Evolutionary conservation across 2,113 vertebrate genomes (phyloP).

Genomic region (Colinus virginianus): DNA sequence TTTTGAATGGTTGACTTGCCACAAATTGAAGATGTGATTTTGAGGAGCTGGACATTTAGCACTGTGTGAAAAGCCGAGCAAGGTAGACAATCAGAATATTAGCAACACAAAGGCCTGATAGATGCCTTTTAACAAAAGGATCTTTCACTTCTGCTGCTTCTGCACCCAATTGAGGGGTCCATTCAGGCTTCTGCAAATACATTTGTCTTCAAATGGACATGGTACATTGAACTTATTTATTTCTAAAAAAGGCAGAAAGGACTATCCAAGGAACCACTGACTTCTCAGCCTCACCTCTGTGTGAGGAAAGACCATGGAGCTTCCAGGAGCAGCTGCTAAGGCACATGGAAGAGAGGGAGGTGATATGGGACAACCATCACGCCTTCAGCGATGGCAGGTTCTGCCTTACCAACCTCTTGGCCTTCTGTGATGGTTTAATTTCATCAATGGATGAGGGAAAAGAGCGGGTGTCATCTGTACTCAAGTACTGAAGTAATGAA

Average conservation of each 20-base stretch:
- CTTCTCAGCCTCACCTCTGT: no score
- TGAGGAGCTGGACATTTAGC: neutral
- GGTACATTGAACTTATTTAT: neutral
- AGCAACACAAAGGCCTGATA: neutral
- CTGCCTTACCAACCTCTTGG: no score
- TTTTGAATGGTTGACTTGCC: neutral
- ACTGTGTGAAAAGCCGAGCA: neutral
- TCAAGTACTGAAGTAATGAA: neutral
- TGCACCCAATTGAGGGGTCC: fast-evolving
- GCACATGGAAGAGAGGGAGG: no score
- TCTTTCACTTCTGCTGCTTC: neutral
- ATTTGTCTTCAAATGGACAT: neutral
- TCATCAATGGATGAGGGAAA: no score
- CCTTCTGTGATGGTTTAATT: no score
- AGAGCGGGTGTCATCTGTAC: no score
- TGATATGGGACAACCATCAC: no score
- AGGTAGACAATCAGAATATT: neutral
- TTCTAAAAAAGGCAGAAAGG: neutral
- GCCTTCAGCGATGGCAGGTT: no score
- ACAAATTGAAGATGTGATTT: neutral
- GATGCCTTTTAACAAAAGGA: fast-evolving
- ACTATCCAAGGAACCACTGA: neutral
- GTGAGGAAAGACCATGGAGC: no score
- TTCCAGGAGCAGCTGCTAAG: no score
- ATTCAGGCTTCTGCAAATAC: neutral